Base-by-base conservation (phyloP, 2,113 vertebrate species). In the Nothoprocta perdicaria region DNA sequence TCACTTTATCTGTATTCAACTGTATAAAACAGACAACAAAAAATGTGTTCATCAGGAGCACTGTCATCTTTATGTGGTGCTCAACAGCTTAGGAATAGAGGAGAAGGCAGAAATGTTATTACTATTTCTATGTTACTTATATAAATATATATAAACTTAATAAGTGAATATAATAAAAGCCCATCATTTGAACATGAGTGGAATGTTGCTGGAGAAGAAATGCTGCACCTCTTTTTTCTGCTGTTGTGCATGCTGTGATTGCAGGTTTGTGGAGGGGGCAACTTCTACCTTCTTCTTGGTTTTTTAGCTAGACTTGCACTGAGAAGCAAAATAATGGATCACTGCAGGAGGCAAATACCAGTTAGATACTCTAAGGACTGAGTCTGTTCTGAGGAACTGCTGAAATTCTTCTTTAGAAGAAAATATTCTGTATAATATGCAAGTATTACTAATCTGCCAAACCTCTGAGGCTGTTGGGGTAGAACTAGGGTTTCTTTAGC, bases 21-120 rank as follows among this genome's bases (percentile, higher is more conserved):
- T 89, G 69, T 74, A 91, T 92, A 91, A 91, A 94, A 80, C 55
- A 85, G 55, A 68, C 10, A 73, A 68, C 12, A 90, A 72, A 91
- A 93, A 88, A 61, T 61, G n/a, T 84, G 69, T 23, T 41, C 9
- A 2, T 90, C 79, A 80, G 40, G 33, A 89, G 45, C 62, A 40
- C 50, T 83, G 53, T 95, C 91, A 94, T 75, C 78, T 95, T 95
- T 93, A 91, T 74, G 55, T 33, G 61, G 35, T 21, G 6, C 92
- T 83, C 61, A 88, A 60, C 45, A 80, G 53, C 88, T 23, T 90
- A 57, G 46, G 48, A 35, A 33, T 62, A 35, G 33, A 43, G 38
- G 41, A 58, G 27, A 89, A 84, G 65, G 60, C 45, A 86, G 46
- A 40, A 79, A 53, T 75, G n/a, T 57, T 88, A 55, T 63, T 94